Evolutionary conservation across 2,888 invertebrate species (phyloP).

Genomic region (Lithophane semibrunnea): DNA sequence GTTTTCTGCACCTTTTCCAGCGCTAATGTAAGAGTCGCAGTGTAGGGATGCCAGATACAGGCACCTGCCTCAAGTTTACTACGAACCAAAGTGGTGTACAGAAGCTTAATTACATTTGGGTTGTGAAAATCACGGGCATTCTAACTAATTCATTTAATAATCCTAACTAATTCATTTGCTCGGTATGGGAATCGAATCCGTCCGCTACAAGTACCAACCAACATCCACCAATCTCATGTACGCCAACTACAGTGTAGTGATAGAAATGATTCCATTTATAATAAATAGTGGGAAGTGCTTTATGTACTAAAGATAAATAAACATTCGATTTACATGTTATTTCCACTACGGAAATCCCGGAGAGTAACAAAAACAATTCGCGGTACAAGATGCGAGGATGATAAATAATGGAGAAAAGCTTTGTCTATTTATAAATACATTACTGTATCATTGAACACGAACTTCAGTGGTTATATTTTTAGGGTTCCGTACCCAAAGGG

Average conservation of each 20-base stretch:
- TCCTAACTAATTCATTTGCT: not conserved
- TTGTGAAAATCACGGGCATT: too few species aligned
- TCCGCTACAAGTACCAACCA: not conserved
- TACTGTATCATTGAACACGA: not conserved
- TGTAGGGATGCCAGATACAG: too few species aligned
- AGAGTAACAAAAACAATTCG: slow-evolving; percentile 46
- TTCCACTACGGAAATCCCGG: slow-evolving; percentile 25
- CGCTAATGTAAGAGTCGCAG: too few species aligned
- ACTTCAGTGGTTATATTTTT: not conserved
- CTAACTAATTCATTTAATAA: too few species aligned
- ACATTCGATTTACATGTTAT: slow-evolving; percentile 8
- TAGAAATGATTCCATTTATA: not conserved
- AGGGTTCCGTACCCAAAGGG: too few species aligned
- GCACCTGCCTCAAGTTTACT: too few species aligned
- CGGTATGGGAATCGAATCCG: not conserved
- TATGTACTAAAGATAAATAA: slow-evolving; percentile 22
- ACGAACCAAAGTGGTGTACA: too few species aligned
- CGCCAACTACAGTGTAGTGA: not conserved
- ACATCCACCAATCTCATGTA: not conserved
- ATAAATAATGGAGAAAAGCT: slow-evolving; percentile 15
- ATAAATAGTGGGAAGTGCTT: slow-evolving; percentile 22
- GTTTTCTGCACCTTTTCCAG: too few species aligned
- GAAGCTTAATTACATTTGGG: too few species aligned
- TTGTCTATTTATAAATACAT: slow-evolving; percentile 12
- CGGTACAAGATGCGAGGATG: not conserved